phyloP scores from a whole-genome alignment of 2,888 invertebrate genomes.

The Meteorus colon region DNA sequence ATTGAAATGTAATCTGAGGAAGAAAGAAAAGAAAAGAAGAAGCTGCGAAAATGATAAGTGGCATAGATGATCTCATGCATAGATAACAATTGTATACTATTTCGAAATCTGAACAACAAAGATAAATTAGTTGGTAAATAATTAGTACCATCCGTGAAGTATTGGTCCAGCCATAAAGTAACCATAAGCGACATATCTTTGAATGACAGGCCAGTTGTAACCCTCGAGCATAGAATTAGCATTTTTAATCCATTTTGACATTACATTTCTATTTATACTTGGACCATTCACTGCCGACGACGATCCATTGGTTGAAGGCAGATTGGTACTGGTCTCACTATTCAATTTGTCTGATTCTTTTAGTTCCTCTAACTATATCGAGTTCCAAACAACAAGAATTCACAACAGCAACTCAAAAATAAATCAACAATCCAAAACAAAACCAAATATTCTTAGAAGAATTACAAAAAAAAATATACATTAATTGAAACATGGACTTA shows the following conservation, averaged over 20 bases:
- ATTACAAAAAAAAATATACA: constrained; percentile 35
- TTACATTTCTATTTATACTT: constrained; percentile 49
- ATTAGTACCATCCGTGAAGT: constrained; percentile 64
- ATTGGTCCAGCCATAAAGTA: constrained; percentile 65
- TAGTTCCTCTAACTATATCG: constrained; percentile 16
- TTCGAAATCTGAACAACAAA: constrained; percentile 21
- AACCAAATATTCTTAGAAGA: constrained; percentile 4
- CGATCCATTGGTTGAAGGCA: constrained; percentile 37
- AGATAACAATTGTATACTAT: constrained; percentile 6
- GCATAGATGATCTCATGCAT: neutral
- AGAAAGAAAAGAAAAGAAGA: neutral
- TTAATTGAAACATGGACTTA: constrained; percentile 72
- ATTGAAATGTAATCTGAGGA: constrained; percentile 9
- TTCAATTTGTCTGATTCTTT: neutral
- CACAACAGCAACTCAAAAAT: neutral
- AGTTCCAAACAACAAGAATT: constrained; percentile 9
- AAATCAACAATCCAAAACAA: constrained; percentile 11
- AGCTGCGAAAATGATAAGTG: neutral
- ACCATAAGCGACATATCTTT: constrained; percentile 65
- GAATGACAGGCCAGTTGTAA: constrained; percentile 65
- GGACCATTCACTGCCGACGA: constrained; percentile 38
- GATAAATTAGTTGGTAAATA: constrained; percentile 40
- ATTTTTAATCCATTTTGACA: constrained; percentile 39
- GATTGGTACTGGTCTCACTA: constrained; percentile 29
- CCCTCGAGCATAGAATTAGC: constrained; percentile 44